Conservation (phyloP, 1,140 invertebrate species). For the Chrysoperla carnea region DNA sequence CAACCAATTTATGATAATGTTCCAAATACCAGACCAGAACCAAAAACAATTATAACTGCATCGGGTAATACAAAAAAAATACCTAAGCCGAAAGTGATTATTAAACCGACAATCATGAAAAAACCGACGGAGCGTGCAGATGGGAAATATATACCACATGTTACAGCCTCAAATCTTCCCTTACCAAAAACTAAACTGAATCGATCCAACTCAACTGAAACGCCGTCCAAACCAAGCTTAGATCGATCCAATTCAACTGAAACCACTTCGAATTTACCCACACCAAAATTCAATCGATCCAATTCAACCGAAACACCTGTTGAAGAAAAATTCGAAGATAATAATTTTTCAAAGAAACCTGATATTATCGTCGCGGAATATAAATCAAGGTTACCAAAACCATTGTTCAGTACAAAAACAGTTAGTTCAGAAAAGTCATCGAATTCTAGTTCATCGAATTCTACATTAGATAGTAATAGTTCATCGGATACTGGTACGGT, state of each 20-base stretch:
- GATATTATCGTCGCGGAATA: not conserved
- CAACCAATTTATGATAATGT: constrained; percentile 15
- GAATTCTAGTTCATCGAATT: constrained; percentile 14
- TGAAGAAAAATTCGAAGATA: constrained; percentile 3
- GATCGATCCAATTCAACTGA: not conserved
- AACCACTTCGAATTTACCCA: not conserved
- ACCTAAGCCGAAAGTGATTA: constrained; percentile 17
- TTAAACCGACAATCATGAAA: constrained; percentile 15
- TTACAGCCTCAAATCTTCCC: constrained; percentile 8
- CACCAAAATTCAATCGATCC: too few species aligned
- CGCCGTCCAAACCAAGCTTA: not conserved
- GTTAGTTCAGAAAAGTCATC: constrained; percentile 2
- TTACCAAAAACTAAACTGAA: not conserved
- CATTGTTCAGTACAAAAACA: constrained; percentile 4
- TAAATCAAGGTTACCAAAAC: constrained; percentile 3
- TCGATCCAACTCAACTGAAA: not conserved
- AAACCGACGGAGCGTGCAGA: constrained; percentile 5
- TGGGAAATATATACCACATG: constrained; percentile 13
- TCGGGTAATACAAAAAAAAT: constrained; percentile 14
- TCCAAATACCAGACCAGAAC: constrained; percentile 6
- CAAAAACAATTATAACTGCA: constrained; percentile 14
- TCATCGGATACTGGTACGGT: constrained; percentile 20
- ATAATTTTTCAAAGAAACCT: not conserved
- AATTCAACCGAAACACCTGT: constrained; percentile 3
- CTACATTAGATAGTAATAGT: constrained; percentile 12